These are phyloP conservation scores for Lampropteryx suffumata DNA, from an alignment of 2,888 invertebrate genomes.

Conservation along the genomic window DNA sequence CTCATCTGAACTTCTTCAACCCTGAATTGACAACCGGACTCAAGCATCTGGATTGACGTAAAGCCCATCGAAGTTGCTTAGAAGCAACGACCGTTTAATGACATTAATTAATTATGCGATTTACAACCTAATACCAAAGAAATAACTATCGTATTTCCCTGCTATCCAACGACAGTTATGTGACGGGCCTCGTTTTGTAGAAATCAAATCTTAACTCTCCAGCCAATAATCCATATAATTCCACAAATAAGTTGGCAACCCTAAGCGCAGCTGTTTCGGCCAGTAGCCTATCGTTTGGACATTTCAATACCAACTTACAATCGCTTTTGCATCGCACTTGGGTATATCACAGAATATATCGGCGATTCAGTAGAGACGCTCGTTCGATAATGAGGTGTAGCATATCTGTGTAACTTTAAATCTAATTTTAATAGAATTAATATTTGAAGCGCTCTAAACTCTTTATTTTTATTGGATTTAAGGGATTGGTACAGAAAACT, in stretches of 20 bases:
- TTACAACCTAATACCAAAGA: too few relatives aligned
- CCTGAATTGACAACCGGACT: slow-evolving; percentile 24
- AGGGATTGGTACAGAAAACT: too few relatives aligned
- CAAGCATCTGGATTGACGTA: slow-evolving; percentile 49
- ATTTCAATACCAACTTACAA: slow-evolving; percentile 31
- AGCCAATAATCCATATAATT: slow-evolving; percentile 66
- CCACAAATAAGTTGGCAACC: slow-evolving; percentile 77
- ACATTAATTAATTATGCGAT: too few relatives aligned
- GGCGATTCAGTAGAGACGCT: slow-evolving; percentile 3
- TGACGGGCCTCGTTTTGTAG: too few relatives aligned
- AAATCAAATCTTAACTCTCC: slow-evolving; percentile 24
- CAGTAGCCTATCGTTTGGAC: slow-evolving; percentile 74
- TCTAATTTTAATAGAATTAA: neutral
- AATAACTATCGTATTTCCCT: too few relatives aligned
- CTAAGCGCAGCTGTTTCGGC: slow-evolving; percentile 72
- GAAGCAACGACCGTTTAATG: too few relatives aligned
- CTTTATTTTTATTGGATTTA: too few relatives aligned
- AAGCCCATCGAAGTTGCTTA: slow-evolving; percentile 48
- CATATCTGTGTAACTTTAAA: neutral
- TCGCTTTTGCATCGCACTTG: slow-evolving; percentile 8
- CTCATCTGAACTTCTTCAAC: too few relatives aligned
- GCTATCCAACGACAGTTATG: too few relatives aligned
- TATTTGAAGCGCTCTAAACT: too few relatives aligned
- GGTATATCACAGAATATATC: slow-evolving; percentile 18
- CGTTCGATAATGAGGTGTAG: slow-evolving; percentile 1